phyloP scores from a whole-genome alignment of 2,113 vertebrate species.

The Alexandromys fortis region DNA sequence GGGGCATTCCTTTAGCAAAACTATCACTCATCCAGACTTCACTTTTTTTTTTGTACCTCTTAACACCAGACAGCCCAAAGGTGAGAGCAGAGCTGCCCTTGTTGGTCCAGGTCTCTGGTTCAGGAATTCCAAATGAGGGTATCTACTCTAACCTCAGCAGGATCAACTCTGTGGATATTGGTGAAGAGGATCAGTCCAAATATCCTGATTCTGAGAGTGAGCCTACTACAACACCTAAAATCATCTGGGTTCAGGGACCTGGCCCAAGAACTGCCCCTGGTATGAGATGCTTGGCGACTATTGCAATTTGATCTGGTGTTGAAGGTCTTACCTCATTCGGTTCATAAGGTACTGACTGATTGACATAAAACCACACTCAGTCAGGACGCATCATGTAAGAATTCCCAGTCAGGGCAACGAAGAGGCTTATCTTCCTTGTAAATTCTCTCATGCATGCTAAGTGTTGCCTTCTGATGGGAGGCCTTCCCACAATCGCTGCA shows the following conservation, averaged over 20 bases:
- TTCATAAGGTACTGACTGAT: background rate
- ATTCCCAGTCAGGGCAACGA: background rate
- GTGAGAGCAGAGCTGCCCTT: background rate
- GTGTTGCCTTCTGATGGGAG: background rate
- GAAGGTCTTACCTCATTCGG: too few species aligned
- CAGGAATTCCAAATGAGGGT: constrained; percentile 63
- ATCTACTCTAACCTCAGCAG: constrained; percentile 84
- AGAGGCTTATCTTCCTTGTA: background rate
- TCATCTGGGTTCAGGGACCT: background rate
- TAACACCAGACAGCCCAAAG: constrained; percentile 79
- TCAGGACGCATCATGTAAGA: background rate
- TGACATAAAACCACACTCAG: too few species aligned
- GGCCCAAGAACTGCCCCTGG: background rate
- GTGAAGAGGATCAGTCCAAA: constrained; percentile 81
- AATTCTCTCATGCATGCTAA: background rate
- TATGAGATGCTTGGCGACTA: background rate
- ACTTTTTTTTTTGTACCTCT: constrained; percentile 87
- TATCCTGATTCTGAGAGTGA: constrained; percentile 79
- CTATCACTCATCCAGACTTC: constrained; percentile 84
- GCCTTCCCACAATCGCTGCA: background rate
- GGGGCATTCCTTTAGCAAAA: constrained; percentile 88
- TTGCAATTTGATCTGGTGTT: background rate
- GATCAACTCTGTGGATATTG: constrained; percentile 55
- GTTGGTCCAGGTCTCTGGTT: background rate
- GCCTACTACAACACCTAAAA: background rate